A percentile compares a stretch with the other conserved stretches of the same genome.
phyloP scores from a whole-genome alignment of 2,888 invertebrate species.

The Ophion ventricosus region DNA sequence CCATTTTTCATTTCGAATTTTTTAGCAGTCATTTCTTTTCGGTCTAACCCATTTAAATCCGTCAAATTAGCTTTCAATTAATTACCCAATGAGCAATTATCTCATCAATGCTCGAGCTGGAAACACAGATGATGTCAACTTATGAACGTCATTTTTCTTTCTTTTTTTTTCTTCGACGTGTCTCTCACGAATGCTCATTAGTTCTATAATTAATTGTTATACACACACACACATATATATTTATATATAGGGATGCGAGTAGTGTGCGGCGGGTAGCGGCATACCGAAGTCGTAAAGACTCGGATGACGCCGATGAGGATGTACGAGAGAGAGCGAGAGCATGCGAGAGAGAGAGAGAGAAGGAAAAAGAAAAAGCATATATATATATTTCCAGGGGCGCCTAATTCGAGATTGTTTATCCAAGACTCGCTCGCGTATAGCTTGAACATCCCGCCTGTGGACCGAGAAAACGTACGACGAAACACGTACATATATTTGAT shows the following conservation, averaged over 20 bases:
- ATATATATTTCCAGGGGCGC: conserved; percentile 68
- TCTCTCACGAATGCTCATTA: conserved; percentile 54
- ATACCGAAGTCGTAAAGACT: conserved; percentile 70
- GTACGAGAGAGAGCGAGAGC: conserved; percentile 1
- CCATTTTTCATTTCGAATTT: no score
- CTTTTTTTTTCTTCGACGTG: conserved; percentile 8
- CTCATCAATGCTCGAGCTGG: no score
- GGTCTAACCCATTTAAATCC: no score
- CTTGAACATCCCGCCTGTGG: conserved; percentile 52
- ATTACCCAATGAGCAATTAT: no score
- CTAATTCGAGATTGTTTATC: conserved; percentile 83
- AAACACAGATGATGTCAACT: no score
- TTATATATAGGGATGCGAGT: conserved; percentile 19
- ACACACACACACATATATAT: background rate
- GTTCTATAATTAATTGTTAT: conserved; percentile 62
- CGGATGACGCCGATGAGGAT: conserved; percentile 43
- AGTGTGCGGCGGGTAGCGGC: conserved; percentile 57
- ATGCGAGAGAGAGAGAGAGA: conserved; percentile 46
- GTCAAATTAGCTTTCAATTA: no score
- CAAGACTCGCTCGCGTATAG: conserved; percentile 71
- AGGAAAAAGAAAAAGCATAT: conserved; percentile 24
- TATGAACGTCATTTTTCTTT: background rate
- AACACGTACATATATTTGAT: conserved; percentile 6
- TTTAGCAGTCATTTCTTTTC: no score
- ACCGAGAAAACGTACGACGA: conserved; percentile 37